A percentile compares a stretch with the other conserved stretches of the same genome.
Conservation (phyloP, 2,797 vertebrate genomes). For the Phalloptychus januarius region DNA sequence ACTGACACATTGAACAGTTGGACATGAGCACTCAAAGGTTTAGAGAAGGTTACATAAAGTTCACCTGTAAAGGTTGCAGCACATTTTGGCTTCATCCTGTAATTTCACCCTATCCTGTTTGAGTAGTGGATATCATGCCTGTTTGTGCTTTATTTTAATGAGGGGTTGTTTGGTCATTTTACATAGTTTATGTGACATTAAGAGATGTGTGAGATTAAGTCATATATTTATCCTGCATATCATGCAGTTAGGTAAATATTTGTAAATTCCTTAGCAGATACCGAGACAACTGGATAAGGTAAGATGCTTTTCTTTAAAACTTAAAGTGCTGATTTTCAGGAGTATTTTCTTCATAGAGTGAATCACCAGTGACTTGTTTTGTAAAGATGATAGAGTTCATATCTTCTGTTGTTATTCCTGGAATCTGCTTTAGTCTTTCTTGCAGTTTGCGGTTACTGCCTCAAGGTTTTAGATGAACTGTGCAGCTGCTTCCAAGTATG, state of each 20-base stretch:
- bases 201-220: neutral
- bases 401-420: neutral
- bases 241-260: neutral
- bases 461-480: neutral
- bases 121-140: neutral
- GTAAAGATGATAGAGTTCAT: neutral
- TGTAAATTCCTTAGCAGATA: neutral
- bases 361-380: neutral
- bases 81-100: neutral
- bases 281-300: neutral
- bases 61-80: neutral
- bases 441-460: neutral
- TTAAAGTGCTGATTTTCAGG: neutral
- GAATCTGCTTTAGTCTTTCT: neutral
- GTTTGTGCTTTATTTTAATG: neutral
- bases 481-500: neutral
- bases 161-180: neutral
- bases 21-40: neutral
- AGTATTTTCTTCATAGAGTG: neutral
- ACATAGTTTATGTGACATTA: neutral
- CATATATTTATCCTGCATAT: neutral
- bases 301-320: neutral
- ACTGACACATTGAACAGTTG: neutral
- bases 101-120: neutral
- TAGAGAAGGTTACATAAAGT: neutral